phyloP scores from a whole-genome alignment of 2,888 invertebrate genomes.

The Ctenicera cuprea region DNA sequence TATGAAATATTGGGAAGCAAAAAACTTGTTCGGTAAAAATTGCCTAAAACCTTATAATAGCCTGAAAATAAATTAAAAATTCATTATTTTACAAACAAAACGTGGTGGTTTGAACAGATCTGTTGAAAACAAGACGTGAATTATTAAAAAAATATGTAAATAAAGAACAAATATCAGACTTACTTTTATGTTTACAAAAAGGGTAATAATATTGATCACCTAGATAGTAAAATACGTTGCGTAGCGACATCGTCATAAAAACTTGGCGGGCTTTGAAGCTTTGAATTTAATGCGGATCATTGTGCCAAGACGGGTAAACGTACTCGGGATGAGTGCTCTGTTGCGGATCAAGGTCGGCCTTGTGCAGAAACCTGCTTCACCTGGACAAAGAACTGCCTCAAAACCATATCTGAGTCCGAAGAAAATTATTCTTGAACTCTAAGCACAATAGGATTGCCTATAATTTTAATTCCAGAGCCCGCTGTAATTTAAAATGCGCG shows the following conservation, averaged over 20 bases:
- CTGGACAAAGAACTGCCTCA: conserved; percentile 52
- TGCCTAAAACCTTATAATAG: too few species aligned
- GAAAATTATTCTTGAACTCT: conserved; percentile 25
- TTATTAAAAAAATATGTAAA: too few species aligned
- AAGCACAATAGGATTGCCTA: conserved; percentile 22
- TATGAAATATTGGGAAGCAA: background rate
- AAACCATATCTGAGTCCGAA: conserved; percentile 24
- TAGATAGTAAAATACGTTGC: background rate
- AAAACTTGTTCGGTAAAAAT: too few species aligned
- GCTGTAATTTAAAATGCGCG: conserved; percentile 17
- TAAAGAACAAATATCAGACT: too few species aligned
- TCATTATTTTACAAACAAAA: too few species aligned
- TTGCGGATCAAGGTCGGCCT: conserved; percentile 60
- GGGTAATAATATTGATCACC: background rate
- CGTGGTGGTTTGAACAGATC: too few species aligned
- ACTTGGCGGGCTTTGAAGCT: conserved; percentile 24
- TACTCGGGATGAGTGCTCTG: conserved; percentile 57
- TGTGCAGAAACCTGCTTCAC: conserved; percentile 57
- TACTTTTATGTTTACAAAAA: background rate
- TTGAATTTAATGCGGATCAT: conserved; percentile 56
- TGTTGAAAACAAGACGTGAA: too few species aligned
- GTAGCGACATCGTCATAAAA: conserved; percentile 17
- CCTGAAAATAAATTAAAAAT: too few species aligned
- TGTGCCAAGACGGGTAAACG: conserved; percentile 59
- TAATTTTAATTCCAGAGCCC: conserved; percentile 30